A percentile compares a stretch with the other conserved stretches of the same genome.
phyloP scores from a whole-genome alignment of 2,113 vertebrate species.

The Oncorhynchus masou region DNA sequence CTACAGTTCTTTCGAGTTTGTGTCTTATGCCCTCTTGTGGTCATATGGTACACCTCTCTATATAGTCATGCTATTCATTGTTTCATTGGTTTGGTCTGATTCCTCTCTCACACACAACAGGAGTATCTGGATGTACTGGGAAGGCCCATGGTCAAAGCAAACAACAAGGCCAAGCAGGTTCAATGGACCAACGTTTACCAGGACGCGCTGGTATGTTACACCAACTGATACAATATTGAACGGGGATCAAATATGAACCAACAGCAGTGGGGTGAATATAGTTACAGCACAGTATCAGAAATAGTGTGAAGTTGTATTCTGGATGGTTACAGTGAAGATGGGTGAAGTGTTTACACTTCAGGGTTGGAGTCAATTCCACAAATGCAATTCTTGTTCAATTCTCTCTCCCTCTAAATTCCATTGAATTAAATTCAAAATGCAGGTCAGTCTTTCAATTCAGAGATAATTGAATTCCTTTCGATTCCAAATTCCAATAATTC shows the following conservation, averaged over 20 bases:
- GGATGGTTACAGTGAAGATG: not conserved
- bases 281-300: not conserved
- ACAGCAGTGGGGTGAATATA: not conserved
- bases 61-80: too few species aligned
- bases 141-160: constrained; percentile 92
- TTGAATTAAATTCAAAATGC: too few species aligned
- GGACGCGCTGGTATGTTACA: constrained; percentile 87
- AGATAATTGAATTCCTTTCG: too few species aligned
- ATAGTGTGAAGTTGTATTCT: not conserved
- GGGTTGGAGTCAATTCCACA: too few species aligned
- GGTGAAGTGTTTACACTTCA: not conserved
- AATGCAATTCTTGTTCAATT: too few species aligned
- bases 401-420: too few species aligned
- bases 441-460: too few species aligned
- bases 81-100: too few species aligned
- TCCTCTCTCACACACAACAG: constrained; percentile 59
- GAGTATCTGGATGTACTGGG: constrained; percentile 97
- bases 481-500: too few species aligned
- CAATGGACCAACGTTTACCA: constrained; percentile 98
- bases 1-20: too few species aligned
- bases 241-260: not conserved
- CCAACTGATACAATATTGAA: not conserved
- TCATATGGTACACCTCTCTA: too few species aligned
- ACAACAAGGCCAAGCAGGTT: constrained; percentile 85
- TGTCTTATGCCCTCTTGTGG: too few species aligned